These are phyloP conservation scores for Meandrina meandrites DNA, from an alignment of 92 coral and sea anemone genomes.

Conservation along the genomic window DNA sequence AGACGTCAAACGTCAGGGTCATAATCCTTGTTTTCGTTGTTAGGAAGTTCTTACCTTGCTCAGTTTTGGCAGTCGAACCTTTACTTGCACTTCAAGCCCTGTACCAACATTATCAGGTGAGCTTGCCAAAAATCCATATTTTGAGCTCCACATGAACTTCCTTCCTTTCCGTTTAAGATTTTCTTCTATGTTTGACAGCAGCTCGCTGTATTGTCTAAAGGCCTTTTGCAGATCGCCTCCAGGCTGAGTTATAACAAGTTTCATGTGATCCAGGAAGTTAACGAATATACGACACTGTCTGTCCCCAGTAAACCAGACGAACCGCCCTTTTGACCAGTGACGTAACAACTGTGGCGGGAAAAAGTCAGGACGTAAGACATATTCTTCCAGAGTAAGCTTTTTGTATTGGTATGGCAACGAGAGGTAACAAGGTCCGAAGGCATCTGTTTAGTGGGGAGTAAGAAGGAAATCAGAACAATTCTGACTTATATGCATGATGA, in stretches of 20 bases:
- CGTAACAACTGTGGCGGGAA: slow-evolving; percentile 30
- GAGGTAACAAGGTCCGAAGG: neutral
- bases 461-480: neutral
- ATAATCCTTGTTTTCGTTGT: neutral
- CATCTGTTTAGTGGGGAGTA: neutral
- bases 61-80: slow-evolving; percentile 26
- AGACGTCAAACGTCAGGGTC: neutral
- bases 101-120: slow-evolving; percentile 48
- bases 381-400: slow-evolving; percentile 7
- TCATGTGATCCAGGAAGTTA: slow-evolving; percentile 53
- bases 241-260: slow-evolving; percentile 43
- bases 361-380: slow-evolving; percentile 17
- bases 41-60: slow-evolving; percentile 32
- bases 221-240: slow-evolving; percentile 48
- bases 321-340: slow-evolving; percentile 52
- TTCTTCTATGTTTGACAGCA: slow-evolving; percentile 26
- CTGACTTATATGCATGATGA: neutral
- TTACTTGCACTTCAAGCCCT: slow-evolving; percentile 55
- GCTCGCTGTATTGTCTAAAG: slow-evolving; percentile 38
- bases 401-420: slow-evolving; percentile 39
- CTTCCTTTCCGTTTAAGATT: slow-evolving; percentile 24
- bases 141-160: slow-evolving; percentile 44
- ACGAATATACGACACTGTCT: slow-evolving; percentile 43
- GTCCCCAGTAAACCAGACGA: slow-evolving; percentile 53
- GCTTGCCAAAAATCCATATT: slow-evolving; percentile 56